phyloP scores from a whole-genome alignment of 1,140 invertebrate genomes.

The Hypothenemus hampei region DNA sequence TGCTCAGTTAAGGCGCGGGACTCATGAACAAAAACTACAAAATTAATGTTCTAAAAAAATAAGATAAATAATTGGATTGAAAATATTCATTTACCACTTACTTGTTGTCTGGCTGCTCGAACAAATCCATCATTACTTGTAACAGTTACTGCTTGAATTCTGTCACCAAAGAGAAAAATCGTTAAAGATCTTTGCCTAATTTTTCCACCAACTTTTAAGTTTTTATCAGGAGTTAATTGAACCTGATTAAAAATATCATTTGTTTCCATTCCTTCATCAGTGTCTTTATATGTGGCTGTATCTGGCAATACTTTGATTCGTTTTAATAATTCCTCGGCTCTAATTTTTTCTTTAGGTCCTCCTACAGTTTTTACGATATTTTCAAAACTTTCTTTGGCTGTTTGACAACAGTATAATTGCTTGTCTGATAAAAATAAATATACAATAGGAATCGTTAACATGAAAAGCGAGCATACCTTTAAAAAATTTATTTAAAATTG shows the following conservation, averaged over 20 bases:
- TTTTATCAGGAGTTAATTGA: slow-evolving; percentile 37
- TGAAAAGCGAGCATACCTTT: slow-evolving; percentile 48
- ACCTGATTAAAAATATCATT: slow-evolving; percentile 37
- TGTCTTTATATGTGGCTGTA: slow-evolving; percentile 46
- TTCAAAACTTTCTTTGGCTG: slow-evolving; percentile 74
- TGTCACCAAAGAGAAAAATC: slow-evolving; percentile 83
- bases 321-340: slow-evolving; percentile 64
- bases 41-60: slow-evolving; percentile 71
- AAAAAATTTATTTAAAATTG: slow-evolving; percentile 71
- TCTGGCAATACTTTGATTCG: slow-evolving; percentile 67
- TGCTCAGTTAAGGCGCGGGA: slow-evolving; percentile 82
- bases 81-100: slow-evolving; percentile 39
- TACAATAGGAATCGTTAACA: too few species aligned
- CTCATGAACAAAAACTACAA: slow-evolving; percentile 80
- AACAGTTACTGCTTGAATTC: slow-evolving; percentile 77
- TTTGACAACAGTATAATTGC: slow-evolving; percentile 73
- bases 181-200: slow-evolving; percentile 71
- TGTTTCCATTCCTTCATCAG: slow-evolving; percentile 28
- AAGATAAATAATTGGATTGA: slow-evolving; percentile 1
- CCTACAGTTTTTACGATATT: slow-evolving; percentile 76
- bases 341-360: slow-evolving; percentile 65
- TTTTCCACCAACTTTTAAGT: slow-evolving; percentile 61
- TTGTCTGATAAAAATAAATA: too few species aligned
- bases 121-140: slow-evolving; percentile 89
- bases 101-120: slow-evolving; percentile 79